Evolutionary conservation across 2,113 vertebrate genomes (phyloP).

Genomic region (Scomber scombrus): DNA sequence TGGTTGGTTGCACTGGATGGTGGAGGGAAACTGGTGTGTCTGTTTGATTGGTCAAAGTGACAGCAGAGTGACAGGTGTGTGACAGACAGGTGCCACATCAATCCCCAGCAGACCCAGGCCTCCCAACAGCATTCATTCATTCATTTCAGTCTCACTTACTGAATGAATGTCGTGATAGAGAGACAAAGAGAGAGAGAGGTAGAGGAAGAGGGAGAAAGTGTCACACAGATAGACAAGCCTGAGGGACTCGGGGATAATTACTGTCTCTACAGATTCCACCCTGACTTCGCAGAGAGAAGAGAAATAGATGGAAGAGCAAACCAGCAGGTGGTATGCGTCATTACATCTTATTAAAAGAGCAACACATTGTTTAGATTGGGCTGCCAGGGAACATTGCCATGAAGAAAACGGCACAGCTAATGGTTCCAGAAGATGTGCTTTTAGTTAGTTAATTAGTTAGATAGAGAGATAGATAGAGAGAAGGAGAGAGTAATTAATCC

Average conservation of each 20-base stretch:
- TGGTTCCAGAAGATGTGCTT: neutral
- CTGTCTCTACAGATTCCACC: conserved; percentile 43
- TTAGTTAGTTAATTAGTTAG: too few species aligned
- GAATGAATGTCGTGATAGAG: conserved; percentile 28
- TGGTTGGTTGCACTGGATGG: neutral
- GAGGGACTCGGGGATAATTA: conserved; percentile 55
- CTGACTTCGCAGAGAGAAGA: conserved; percentile 25
- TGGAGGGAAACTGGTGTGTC: neutral
- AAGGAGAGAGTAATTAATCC: too few species aligned
- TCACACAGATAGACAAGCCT: conserved; percentile 24
- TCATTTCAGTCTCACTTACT: neutral
- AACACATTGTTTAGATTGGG: conserved; percentile 42
- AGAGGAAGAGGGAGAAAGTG: neutral
- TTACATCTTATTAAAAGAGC: conserved; percentile 58
- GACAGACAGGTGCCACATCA: conserved; percentile 23
- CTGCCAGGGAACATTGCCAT: neutral
- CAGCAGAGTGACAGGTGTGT: conserved; percentile 44
- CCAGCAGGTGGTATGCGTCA: conserved; percentile 49
- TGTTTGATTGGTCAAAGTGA: conserved; percentile 27
- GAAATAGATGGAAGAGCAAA: conserved; percentile 17
- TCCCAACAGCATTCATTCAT: conserved; percentile 19
- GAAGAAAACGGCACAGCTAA: conserved; percentile 9
- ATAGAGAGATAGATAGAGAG: too few species aligned
- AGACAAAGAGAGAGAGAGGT: neutral
- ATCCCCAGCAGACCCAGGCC: neutral